These are phyloP conservation scores for Helogale parvula DNA, from an alignment of 2,113 vertebrate species.

Conservation along the genomic window DNA sequence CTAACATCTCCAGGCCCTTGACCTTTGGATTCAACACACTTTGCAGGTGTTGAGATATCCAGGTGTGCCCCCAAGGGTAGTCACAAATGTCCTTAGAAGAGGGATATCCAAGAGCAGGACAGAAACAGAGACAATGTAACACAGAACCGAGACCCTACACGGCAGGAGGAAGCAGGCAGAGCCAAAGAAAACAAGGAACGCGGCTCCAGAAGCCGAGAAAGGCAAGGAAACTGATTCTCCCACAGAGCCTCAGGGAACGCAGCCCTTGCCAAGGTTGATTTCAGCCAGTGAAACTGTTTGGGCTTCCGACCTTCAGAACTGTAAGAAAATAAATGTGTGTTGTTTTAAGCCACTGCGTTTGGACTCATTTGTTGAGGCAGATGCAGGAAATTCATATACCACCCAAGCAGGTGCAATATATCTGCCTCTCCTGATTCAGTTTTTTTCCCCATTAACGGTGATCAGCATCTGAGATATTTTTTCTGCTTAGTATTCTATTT, in stretches of 20 bases:
- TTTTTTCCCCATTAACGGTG: neutral
- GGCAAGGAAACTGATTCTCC: neutral
- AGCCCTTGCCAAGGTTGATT: neutral
- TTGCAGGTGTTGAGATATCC: neutral
- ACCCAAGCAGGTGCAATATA: too few species aligned
- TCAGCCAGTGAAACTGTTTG: neutral
- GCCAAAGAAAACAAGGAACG: neutral
- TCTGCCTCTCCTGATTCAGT: neutral
- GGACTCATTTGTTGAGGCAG: neutral
- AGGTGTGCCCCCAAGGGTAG: neutral
- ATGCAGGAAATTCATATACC: rapidly evolving
- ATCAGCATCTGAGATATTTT: neutral
- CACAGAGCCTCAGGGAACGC: neutral
- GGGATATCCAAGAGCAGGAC: neutral
- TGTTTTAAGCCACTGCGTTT: neutral
- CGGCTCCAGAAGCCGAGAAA: neutral
- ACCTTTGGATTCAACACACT: neutral
- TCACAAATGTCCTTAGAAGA: neutral
- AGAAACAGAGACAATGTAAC: neutral
- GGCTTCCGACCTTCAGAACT: neutral
- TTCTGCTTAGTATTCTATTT: neutral
- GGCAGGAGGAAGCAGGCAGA: neutral
- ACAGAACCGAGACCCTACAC: rapidly evolving
- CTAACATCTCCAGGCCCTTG: neutral
- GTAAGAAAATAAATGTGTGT: neutral